These are phyloP conservation scores for Oceanodroma tethys DNA, from an alignment of 2,113 vertebrate species.

Conservation along the genomic window DNA sequence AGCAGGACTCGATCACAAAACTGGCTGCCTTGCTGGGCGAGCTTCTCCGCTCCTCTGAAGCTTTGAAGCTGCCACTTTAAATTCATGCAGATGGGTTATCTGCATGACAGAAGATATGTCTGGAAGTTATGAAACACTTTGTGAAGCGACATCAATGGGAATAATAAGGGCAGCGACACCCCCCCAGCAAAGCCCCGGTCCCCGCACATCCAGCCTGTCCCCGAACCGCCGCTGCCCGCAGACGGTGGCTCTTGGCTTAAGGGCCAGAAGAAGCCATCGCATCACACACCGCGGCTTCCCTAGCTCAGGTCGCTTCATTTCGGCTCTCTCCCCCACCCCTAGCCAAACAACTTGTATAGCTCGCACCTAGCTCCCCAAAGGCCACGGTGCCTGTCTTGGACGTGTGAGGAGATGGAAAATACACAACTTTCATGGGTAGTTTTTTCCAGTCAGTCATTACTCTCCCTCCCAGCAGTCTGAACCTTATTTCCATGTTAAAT, in stretches of 20 bases:
- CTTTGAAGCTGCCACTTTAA: slow-evolving; percentile 56
- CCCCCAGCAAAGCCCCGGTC: background rate
- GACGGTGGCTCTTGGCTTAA: accelerated
- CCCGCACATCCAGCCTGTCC: accelerated
- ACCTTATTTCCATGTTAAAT: slow-evolving; percentile 22
- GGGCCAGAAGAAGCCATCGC: background rate
- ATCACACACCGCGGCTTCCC: accelerated
- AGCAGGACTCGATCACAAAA: background rate
- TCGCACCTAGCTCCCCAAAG: background rate
- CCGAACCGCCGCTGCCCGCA: accelerated
- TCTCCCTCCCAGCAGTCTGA: background rate
- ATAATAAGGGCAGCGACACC: background rate
- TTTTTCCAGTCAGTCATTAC: slow-evolving; percentile 56
- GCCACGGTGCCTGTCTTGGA: background rate
- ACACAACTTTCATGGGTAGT: background rate
- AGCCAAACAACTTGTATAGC: background rate
- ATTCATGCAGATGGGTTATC: background rate
- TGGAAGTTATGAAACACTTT: slow-evolving; percentile 7
- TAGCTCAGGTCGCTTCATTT: accelerated
- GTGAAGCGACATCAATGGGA: background rate
- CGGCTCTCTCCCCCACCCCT: background rate
- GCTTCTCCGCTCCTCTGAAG: background rate
- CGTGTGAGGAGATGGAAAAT: slow-evolving; percentile 55
- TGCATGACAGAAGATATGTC: no score
- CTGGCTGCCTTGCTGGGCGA: background rate